Evolutionary conservation across 37 sponge, comb jelly and placozoan species (phyloP).

Genomic region (Crambe crambe): DNA sequence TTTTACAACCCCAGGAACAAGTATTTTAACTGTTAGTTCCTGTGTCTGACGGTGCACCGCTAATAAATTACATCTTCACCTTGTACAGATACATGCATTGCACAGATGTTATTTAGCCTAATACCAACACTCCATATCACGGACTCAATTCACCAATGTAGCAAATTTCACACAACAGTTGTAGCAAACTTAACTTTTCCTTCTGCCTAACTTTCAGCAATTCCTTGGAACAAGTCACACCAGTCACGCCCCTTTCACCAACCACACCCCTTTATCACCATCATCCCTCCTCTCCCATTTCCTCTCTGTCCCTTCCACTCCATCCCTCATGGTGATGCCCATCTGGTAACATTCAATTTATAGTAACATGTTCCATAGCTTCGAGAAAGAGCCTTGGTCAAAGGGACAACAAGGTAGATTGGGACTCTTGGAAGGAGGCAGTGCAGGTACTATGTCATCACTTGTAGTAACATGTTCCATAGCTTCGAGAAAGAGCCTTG

Average conservation of each 20-base stretch:
- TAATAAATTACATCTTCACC: too few species aligned
- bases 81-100: too few species aligned
- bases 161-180: too few species aligned
- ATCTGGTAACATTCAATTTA: slow-evolving; percentile 1
- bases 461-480: background rate
- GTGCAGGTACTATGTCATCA: background rate
- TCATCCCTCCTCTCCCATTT: too few species aligned
- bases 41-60: too few species aligned
- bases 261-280: too few species aligned
- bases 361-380: background rate
- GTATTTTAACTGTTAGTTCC: too few species aligned
- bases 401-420: background rate
- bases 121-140: too few species aligned
- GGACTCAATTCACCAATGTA: too few species aligned
- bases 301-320: background rate
- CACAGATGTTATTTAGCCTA: too few species aligned
- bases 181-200: slow-evolving; percentile 76
- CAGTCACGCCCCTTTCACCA: too few species aligned
- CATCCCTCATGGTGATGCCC: background rate
- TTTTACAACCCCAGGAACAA: too few species aligned
- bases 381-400: background rate
- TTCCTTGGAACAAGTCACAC: slow-evolving; percentile 59
- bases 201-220: slow-evolving; percentile 71
- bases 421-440: background rate
- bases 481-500: background rate